Conservation (phyloP, 2,888 invertebrate species). For the Agrilus cyanescens region DNA sequence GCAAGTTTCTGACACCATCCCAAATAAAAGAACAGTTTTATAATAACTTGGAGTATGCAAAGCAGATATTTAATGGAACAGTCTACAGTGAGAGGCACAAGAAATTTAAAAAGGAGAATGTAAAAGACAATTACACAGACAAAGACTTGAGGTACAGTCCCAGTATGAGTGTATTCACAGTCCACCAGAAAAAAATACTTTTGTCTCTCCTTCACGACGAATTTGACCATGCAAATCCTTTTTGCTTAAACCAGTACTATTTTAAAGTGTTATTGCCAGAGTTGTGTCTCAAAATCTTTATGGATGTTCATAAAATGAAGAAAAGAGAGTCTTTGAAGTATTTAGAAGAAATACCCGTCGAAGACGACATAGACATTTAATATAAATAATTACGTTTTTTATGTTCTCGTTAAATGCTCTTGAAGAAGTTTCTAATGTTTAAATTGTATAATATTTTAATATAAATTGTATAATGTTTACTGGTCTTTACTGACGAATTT, state of each 20-base stretch:
- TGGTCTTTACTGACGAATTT: too few species aligned
- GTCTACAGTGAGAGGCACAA: conserved; percentile 11
- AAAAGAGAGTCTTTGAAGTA: conserved; percentile 20
- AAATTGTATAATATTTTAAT: too few species aligned
- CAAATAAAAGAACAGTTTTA: conserved; percentile 11
- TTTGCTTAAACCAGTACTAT: conserved; percentile 21
- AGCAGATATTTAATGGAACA: conserved; percentile 11
- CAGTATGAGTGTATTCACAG: conserved; percentile 23
- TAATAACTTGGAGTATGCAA: conserved; percentile 11
- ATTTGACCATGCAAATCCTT: conserved; percentile 17
- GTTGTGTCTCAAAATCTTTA: conserved; percentile 27
- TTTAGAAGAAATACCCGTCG: conserved; percentile 20
- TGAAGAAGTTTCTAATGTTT: too few species aligned
- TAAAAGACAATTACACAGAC: conserved; percentile 1
- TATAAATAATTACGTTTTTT: too few species aligned
- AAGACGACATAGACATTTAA: not conserved
- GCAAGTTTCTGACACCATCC: conserved; percentile 12
- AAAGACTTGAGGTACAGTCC: conserved; percentile 23
- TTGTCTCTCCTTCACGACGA: conserved; percentile 17
- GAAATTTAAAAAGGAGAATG: conserved; percentile 9
- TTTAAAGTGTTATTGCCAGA: conserved; percentile 29
- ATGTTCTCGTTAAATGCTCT: too few species aligned
- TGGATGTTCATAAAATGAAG: conserved; percentile 23
- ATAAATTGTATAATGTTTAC: too few species aligned
- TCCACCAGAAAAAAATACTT: conserved; percentile 23